phyloP scores from a whole-genome alignment of 2,888 invertebrate species.

The Aleiodes testaceus region DNA sequence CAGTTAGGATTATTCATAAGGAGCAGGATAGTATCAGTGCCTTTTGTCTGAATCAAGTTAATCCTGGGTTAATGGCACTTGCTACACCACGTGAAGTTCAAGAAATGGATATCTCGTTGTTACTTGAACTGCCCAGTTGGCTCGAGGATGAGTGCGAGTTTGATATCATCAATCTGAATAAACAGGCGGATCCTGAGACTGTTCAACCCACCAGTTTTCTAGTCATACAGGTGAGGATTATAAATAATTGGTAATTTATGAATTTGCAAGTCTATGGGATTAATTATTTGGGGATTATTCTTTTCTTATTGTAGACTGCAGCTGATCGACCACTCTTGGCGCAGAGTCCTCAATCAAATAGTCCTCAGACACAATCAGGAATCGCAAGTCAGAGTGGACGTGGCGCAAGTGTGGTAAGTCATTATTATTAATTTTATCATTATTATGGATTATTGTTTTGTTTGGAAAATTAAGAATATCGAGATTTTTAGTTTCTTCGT shows the following conservation, averaged over 20 bases:
- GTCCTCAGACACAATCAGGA: conserved; percentile 80
- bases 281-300: too few species aligned
- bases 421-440: not conserved
- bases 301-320: conserved; percentile 71
- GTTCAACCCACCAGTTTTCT: conserved; percentile 89
- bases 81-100: conserved; percentile 97
- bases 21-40: conserved; percentile 98
- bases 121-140: conserved; percentile 94
- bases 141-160: conserved; percentile 97
- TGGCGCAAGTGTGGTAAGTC: conserved; percentile 89
- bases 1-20: conserved; percentile 97
- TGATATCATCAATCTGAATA: conserved; percentile 89
- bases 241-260: not conserved
- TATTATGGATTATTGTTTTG: not conserved
- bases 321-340: conserved; percentile 75
- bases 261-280: not conserved
- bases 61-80: conserved; percentile 88
- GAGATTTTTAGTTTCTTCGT: not conserved
- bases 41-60: conserved; percentile 95
- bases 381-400: conserved; percentile 88
- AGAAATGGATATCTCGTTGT: conserved; percentile 95
- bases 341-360: conserved; percentile 77
- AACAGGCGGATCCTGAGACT: conserved; percentile 80
- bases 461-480: not conserved
- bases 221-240: conserved; percentile 83